These are phyloP conservation scores for Rhabditoides inermis DNA, from an alignment of 2,888 invertebrate species.

Conservation along the genomic window DNA sequence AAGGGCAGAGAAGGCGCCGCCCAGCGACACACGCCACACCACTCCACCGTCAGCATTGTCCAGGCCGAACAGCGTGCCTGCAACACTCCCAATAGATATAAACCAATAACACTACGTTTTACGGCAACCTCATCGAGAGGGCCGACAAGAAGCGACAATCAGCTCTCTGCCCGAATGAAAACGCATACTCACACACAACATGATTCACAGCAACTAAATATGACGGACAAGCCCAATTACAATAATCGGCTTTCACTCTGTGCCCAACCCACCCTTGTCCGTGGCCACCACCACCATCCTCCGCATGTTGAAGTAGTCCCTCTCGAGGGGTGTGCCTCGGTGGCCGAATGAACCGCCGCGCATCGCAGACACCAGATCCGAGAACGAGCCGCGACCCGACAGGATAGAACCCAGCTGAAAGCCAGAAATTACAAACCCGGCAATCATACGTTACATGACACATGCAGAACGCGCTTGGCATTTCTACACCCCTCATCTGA, in stretches of 20 bases:
- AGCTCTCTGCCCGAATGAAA: no score
- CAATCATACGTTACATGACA: no score
- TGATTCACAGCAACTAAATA: no score
- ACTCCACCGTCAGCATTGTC: constrained; percentile 40
- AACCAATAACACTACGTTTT: neutral
- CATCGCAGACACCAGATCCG: constrained; percentile 12
- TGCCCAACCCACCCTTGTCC: constrained; percentile 66
- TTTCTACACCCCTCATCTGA: no score
- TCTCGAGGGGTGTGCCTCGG: constrained; percentile 59
- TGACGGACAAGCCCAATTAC: no score
- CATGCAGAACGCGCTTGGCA: no score
- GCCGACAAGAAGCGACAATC: no score
- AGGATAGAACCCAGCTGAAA: no score
- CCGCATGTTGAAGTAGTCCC: constrained; percentile 91
- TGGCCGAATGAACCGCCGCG: constrained; percentile 4
- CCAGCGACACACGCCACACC: constrained; percentile 53
- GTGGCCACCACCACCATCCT: constrained; percentile 86
- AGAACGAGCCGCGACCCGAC: no score
- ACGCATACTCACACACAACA: no score
- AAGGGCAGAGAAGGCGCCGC: constrained; percentile 28
- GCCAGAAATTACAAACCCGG: no score
- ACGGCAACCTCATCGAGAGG: neutral
- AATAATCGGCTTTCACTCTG: neutral
- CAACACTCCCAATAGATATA: constrained; percentile 1
- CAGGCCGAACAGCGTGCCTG: constrained; percentile 42